Evolutionary conservation across 2,888 invertebrate species (phyloP), one percentile per base, ranked within the genome.

Genomic region (Ectemnius cavifrons): DNA sequence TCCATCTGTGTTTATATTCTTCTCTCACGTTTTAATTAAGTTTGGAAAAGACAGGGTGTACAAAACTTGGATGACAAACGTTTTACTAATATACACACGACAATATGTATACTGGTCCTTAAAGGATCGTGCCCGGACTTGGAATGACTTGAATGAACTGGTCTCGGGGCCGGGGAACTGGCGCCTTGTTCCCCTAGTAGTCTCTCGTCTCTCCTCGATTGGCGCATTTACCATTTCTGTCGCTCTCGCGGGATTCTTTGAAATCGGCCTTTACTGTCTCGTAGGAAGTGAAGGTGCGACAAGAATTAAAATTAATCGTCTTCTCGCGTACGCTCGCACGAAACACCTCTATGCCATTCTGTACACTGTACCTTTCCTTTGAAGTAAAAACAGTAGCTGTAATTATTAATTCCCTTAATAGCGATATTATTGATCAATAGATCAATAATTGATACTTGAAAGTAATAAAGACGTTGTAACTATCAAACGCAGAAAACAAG

Each of bases 251-350:
- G 70, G 78, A 84, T 84, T 82, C 85, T 81, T 85, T 77, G 71
- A 73, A 81, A 83, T 73, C 68, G 77, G 37, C 72, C 71, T 56
- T 71, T 57, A 37, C 63, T 69, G 79, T 79, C 81, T 79, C 80
- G 80, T 83, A 86, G 82, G 81, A 86, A 84, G 81, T 82, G 73
- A 80, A 71, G 79, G 82, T 80, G 85, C 87, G 86, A 84, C 80
- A 71, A 78, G 87, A 86, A 86, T 86, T 82, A 84, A 86, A 87
- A 87, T 87, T 84, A 85, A 85, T 84, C 80, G 73, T 72, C 70
- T 70, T 23, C 79, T 57, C 72, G 71, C 20, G 71, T 65, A 68
- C 56, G 60, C 11, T n/a, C 11, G 5, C 56, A 45, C 58, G 61
- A 58, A 63, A 57, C 67, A 52, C 56, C 59, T 46, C 4, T 11